These are phyloP conservation scores for Zaprionus kolodkinae DNA, from an alignment of 1,140 invertebrate species.

Conservation along the genomic window DNA sequence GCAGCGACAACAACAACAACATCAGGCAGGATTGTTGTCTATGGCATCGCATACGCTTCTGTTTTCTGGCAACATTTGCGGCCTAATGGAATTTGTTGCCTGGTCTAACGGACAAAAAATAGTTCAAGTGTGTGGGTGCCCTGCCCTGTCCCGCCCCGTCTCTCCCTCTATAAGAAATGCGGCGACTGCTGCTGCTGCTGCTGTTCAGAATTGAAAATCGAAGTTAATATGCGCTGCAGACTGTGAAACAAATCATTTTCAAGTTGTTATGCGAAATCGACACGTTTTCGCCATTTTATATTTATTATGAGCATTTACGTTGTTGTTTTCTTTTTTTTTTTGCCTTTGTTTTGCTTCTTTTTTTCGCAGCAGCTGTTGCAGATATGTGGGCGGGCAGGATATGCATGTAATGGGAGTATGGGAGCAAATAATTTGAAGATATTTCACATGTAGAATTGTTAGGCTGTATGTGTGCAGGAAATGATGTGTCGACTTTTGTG, in stretches of 20 bases:
- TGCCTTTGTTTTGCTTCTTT: conserved; percentile 21
- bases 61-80: conserved; percentile 67
- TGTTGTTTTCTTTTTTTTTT: conserved; percentile 31
- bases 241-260: conserved; percentile 83
- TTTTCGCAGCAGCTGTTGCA: conserved; percentile 69
- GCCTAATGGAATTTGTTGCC: conserved; percentile 73
- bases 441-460: conserved; percentile 47
- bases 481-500: background rate
- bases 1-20: conserved; percentile 22
- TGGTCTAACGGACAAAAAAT: conserved; percentile 73
- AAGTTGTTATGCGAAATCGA: conserved; percentile 81
- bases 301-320: conserved; percentile 74
- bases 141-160: no score
- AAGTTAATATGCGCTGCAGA: conserved; percentile 81
- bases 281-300: conserved; percentile 83
- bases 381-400: conserved; percentile 41
- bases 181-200: conserved; percentile 39
- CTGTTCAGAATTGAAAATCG: conserved; percentile 77
- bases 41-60: conserved; percentile 27
- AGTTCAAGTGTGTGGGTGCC: conserved; percentile 43
- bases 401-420: conserved; percentile 19
- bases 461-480: background rate
- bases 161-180: conserved; percentile 36
- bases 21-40: conserved; percentile 41
- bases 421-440: conserved; percentile 70